Evolutionary conservation across 1,140 invertebrate species (phyloP), one percentile per base, ranked within the genome.

Genomic region (Lepidurus apus): DNA sequence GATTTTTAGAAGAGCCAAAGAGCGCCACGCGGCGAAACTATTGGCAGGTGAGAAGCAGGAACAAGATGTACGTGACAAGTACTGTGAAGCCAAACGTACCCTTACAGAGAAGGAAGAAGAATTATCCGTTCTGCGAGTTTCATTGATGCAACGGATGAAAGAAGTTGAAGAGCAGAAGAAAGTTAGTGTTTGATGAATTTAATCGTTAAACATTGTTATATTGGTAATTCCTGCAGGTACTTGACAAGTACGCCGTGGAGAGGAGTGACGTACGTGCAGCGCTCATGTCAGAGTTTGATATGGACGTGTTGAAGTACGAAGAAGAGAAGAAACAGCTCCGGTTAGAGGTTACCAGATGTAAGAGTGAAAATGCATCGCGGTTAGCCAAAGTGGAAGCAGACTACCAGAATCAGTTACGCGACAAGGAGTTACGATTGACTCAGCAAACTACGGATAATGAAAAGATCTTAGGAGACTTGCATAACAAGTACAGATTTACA

Each of bases 11-110:
- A 13, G n/a, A n/a, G n/a, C 21, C 53, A 65, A 65, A 65, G 53
- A 65, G 21, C 17, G 53, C 5, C 53, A 65, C 13, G 53, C 53
- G 17, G 53, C 53, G 21, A n/a, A 65, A 17, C 0, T 65, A 21
- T 82, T 88, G 7, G 88, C 89, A 10, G 90, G 91, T 76, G 87
- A 87, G 73, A 87, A 88, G 80, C 83, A 91, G 76, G 90, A 91
- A 81, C 86, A 85, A 1, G 90, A 91, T 83, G 86, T 88, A 0
- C 83, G 85, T 13, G 53, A 65, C 24, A 47, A 17, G 13, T 75
- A 75, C 65, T 34, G 34, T 26, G 78, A 79, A 47, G 44, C 73
- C 9, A 74, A 74, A 42, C 78, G 78, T 17, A 26, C 42, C n/a
- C 44, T 79, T 2, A 43, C 78, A 13, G 73, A 47, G n/a, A 74